Evolutionary conservation across 2,113 vertebrate species (phyloP), one percentile per base, ranked within the genome.

Genomic region (Pluvianellus socialis): DNA sequence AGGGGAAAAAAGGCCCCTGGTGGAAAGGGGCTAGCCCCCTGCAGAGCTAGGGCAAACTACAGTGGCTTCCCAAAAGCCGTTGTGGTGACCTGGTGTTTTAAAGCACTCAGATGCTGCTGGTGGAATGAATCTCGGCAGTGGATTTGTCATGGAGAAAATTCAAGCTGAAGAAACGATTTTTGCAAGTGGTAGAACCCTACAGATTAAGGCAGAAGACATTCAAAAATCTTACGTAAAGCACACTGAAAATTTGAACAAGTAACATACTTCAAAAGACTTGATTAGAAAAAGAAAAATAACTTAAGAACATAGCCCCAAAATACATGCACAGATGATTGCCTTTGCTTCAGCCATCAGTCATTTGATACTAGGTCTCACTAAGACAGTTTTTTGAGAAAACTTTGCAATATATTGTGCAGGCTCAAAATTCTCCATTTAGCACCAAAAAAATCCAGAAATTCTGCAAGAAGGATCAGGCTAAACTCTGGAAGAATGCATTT

Each of bases 191-290:
- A 91, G 58, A 91, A 72, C 40, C 91, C 81, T 87, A 89, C 23
- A 86, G 62, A 84, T 94, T 96, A 96, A 96, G 94, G 95, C 94
- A 95, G 80, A 7, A 95, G 62, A 95, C 81, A 95, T 89, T 94
- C 56, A 82, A 81, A 88, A 88, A 79, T 40, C n/a, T 74, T 65
- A 90, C 2, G 26, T 58, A 82, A 94, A 96, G 61, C 79, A 91
- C 68, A 35, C 28, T 40, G 65, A 88, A 76, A 79, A 53, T 38
- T 27, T 63, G 62, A 94, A 79, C 32, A 45, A 52, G 26, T 44
- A 80, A 76, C 30, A 22, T 56, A 74, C 4, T 47, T 65, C 20
- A 81, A 72, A 94, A 86, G 32, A 88, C 59, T 81, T 56, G 61
- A 67, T 86, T 75, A 89, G 55, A 96, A 88, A 75, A 77, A 82